Evolutionary conservation across 2,888 invertebrate genomes (phyloP).

Genomic region (Himalopsyche anomala): DNA sequence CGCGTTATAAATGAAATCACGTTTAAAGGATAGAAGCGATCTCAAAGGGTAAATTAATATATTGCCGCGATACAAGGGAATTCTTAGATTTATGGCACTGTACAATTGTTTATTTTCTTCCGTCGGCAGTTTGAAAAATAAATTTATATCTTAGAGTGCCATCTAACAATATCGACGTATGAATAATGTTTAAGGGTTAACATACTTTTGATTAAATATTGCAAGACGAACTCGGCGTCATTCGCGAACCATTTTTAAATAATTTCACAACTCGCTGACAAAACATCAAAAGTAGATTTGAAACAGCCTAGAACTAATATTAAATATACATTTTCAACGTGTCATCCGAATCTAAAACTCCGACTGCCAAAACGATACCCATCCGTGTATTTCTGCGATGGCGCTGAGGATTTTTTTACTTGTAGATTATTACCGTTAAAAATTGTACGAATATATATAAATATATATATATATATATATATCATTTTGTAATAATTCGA

Average conservation of each 20-base stretch:
- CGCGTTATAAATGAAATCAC: constrained; percentile 60
- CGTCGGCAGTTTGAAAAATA: constrained; percentile 40
- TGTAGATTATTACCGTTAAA: constrained; percentile 39
- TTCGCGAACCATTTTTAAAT: not conserved
- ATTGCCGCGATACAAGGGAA: constrained; percentile 59
- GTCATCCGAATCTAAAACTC: constrained; percentile 1
- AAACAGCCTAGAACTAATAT: constrained; percentile 18
- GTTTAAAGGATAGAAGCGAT: constrained; percentile 61
- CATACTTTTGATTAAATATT: constrained; percentile 16
- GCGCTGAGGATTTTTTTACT: constrained; percentile 35
- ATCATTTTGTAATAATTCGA: constrained; percentile 17
- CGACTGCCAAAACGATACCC: constrained; percentile 22
- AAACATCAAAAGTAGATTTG: constrained; percentile 19
- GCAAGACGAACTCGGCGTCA: constrained; percentile 19
- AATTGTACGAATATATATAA: constrained; percentile 32
- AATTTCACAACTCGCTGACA: not conserved
- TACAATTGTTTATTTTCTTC: constrained; percentile 40
- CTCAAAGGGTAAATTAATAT: constrained; percentile 61
- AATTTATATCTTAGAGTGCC: constrained; percentile 41
- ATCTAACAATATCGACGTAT: constrained; percentile 38
- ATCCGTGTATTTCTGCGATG: constrained; percentile 3
- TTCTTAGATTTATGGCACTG: constrained; percentile 43
- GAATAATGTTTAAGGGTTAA: constrained; percentile 35
- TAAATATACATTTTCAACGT: not conserved
- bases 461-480: constrained; percentile 23